These are phyloP conservation scores for Harpagifer antarcticus DNA, from an alignment of 2,797 vertebrate species.

Conservation along the genomic window DNA sequence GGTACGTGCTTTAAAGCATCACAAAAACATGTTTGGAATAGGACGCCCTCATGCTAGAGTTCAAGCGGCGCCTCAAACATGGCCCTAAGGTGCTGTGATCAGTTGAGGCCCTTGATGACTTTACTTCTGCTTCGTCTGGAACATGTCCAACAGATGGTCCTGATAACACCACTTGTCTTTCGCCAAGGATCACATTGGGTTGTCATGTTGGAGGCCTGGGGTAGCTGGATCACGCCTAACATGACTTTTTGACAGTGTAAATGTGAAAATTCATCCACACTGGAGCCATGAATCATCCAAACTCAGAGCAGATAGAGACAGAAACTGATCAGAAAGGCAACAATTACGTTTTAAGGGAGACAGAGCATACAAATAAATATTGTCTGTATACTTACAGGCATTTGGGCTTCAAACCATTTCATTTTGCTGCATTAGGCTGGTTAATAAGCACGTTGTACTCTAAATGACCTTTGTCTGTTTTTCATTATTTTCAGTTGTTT, in stretches of 20 bases:
- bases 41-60: slow-evolving; percentile 41
- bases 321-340: slow-evolving; percentile 11
- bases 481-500: not conserved
- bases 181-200: slow-evolving; percentile 32
- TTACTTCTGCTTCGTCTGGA: slow-evolving; percentile 63
- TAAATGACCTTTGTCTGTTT: not conserved
- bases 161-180: slow-evolving; percentile 68
- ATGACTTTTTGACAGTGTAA: slow-evolving; percentile 51
- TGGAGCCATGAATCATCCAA: slow-evolving; percentile 38
- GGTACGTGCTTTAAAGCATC: slow-evolving; percentile 47
- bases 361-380: not conserved
- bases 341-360: not conserved
- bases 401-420: not conserved
- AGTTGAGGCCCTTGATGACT: slow-evolving; percentile 69
- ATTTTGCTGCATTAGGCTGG: too few species aligned
- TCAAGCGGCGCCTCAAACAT: slow-evolving; percentile 56
- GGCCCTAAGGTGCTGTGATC: slow-evolving; percentile 64
- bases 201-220: slow-evolving; percentile 50
- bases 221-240: slow-evolving; percentile 42
- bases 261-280: slow-evolving; percentile 41
- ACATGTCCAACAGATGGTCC: slow-evolving; percentile 69
- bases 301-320: slow-evolving; percentile 3
- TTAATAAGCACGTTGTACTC: not conserved
- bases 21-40: slow-evolving; percentile 55
- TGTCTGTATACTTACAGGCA: not conserved